A percentile compares a stretch with the other conserved stretches of the same genome.
phyloP scores from a whole-genome alignment of 1,140 invertebrate species.

The Drosophila prosaltans region DNA sequence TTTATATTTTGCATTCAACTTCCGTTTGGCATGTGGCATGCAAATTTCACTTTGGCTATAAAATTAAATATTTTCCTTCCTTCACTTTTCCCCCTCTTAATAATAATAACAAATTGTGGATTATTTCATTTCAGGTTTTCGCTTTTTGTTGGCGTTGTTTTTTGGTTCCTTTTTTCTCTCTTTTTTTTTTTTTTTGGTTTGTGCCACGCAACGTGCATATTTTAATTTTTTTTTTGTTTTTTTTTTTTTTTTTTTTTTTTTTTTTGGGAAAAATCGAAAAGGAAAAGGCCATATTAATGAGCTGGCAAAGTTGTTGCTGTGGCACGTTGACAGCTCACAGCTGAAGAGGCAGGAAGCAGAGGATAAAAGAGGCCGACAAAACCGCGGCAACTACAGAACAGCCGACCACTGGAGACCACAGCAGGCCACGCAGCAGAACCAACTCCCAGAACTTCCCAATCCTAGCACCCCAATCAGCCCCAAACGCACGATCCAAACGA shows the following conservation, averaged over 20 bases:
- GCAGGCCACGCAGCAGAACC: not conserved
- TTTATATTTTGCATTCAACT: conserved; percentile 23
- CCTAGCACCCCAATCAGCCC: not conserved
- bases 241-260: conserved; percentile 8
- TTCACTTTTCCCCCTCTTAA: not conserved
- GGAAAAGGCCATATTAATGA: conserved; percentile 63
- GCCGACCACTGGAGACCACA: not conserved
- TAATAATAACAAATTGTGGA: conserved; percentile 14
- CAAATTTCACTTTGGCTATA: conserved; percentile 25
- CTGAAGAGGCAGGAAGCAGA: conserved; percentile 31
- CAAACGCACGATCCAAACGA: conserved; percentile 26
- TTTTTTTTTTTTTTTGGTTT: not conserved
- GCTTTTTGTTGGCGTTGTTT: conserved; percentile 4
- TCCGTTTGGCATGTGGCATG: conserved; percentile 45
- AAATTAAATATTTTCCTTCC: not conserved
- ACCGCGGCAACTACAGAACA: conserved; percentile 10
- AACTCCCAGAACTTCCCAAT: not conserved
- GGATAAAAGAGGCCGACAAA: conserved; percentile 1
- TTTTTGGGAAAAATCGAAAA: conserved; percentile 13
- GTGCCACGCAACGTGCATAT: conserved; percentile 45
- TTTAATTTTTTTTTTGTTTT: conserved; percentile 40
- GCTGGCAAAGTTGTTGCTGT: conserved; percentile 39
- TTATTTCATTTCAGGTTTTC: conserved; percentile 60
- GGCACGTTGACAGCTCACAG: conserved; percentile 47
- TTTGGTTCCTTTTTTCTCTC: not conserved